These are phyloP conservation scores for Calliopsis andreniformis DNA, from an alignment of 1,140 invertebrate genomes.

Conservation along the genomic window DNA sequence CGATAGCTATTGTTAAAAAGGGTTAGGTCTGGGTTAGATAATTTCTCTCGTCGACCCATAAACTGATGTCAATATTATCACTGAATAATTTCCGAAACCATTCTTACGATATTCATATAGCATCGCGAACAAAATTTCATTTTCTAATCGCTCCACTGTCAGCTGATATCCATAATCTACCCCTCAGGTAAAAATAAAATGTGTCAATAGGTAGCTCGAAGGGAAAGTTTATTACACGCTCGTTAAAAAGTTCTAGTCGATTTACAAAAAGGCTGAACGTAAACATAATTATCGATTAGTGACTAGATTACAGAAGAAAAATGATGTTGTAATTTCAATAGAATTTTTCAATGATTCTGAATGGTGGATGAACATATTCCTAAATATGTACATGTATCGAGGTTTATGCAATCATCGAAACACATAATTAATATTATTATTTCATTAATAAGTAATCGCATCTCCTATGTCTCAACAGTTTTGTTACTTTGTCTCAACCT, in stretches of 20 bases:
- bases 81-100: neutral
- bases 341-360: neutral
- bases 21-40: neutral
- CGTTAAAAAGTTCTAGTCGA: conserved; percentile 11
- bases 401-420: too few species aligned
- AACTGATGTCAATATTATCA: neutral
- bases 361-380: too few species aligned
- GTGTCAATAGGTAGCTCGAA: neutral
- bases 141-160: neutral
- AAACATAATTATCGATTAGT: neutral
- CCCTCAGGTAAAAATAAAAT: conserved; percentile 11
- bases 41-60: neutral
- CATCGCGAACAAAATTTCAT: neutral
- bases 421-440: too few species aligned
- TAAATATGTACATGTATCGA: too few species aligned
- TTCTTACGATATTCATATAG: too few species aligned
- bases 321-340: too few species aligned
- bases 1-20: neutral
- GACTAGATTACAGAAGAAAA: too few species aligned
- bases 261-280: too few species aligned
- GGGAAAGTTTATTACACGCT: conserved; percentile 18
- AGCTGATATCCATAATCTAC: neutral
- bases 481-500: too few species aligned
- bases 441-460: too few species aligned
- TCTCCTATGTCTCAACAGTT: too few species aligned